A percentile compares a stretch with the other conserved stretches of the same genome.
Evolutionary conservation across 2,113 vertebrate genomes (phyloP).

Genomic region (Lepus europaeus): DNA sequence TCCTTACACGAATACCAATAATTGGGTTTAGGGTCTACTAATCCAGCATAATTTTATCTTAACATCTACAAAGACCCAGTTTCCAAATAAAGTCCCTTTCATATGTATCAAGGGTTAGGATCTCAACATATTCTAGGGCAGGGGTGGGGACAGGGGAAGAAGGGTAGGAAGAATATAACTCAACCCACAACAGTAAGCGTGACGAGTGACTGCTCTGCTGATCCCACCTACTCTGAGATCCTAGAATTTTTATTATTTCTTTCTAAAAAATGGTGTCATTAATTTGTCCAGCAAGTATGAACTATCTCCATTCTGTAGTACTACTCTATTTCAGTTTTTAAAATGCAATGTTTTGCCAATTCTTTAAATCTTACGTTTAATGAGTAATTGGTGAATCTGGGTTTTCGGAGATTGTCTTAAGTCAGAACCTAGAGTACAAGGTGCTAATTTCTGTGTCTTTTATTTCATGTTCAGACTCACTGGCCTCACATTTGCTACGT

Average conservation of each 20-base stretch:
- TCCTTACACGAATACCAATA: neutral
- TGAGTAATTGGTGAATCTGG: neutral
- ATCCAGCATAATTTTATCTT: neutral
- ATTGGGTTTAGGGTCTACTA: neutral
- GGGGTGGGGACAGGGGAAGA: too few species aligned
- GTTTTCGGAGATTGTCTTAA: neutral
- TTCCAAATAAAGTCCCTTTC: neutral
- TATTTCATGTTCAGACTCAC: neutral
- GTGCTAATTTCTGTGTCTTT: neutral
- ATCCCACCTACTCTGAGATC: neutral
- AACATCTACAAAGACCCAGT: neutral
- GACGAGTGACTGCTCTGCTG: neutral
- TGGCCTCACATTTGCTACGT: neutral
- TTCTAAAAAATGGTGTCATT: neutral
- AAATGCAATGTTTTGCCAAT: neutral
- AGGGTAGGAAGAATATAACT: neutral
- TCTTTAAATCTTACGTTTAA: neutral
- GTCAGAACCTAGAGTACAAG: neutral
- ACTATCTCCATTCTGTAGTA: neutral
- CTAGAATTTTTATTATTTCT: constrained; percentile 23
- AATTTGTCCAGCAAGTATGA: neutral
- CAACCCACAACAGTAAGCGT: neutral
- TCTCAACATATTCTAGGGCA: neutral
- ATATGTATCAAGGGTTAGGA: neutral
- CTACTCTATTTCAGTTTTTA: neutral